These are phyloP conservation scores for Anguilla rostrata DNA, from an alignment of 2,113 vertebrate species.

Conservation along the genomic window DNA sequence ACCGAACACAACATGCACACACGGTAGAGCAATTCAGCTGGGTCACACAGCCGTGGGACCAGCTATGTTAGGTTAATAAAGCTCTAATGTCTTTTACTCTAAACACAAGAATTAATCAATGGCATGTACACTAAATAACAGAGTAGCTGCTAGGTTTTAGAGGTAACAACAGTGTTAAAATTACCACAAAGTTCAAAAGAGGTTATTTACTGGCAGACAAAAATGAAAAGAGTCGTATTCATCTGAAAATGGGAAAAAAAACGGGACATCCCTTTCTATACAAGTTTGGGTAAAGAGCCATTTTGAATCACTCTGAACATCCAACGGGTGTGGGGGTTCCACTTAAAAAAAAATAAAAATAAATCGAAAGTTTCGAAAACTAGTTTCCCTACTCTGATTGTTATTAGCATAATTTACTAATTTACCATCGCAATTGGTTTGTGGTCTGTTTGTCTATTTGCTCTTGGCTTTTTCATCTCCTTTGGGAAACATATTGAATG, in stretches of 20 bases:
- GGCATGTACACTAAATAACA: not conserved
- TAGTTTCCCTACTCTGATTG: slow-evolving; percentile 66
- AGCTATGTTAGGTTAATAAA: not conserved
- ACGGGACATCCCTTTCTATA: not conserved
- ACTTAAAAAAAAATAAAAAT: slow-evolving; percentile 16
- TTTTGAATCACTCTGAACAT: not conserved
- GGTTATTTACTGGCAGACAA: not conserved
- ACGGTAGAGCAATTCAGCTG: slow-evolving; percentile 21
- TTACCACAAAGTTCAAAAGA: not conserved
- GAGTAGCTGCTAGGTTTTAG: not conserved
- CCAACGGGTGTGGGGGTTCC: not conserved
- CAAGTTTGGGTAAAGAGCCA: not conserved
- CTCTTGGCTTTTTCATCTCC: slow-evolving; percentile 72
- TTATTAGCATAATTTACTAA: slow-evolving; percentile 74
- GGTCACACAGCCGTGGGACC: not conserved
- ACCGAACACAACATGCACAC: not conserved
- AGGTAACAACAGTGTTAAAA: not conserved
- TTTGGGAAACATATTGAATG: slow-evolving; percentile 76
- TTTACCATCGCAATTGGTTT: slow-evolving; percentile 63
- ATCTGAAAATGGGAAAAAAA: not conserved
- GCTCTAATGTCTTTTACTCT: not conserved
- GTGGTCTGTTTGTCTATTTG: slow-evolving; percentile 73
- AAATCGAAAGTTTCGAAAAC: slow-evolving; percentile 52
- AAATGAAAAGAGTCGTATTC: not conserved
- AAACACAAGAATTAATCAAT: not conserved